phyloP scores from a whole-genome alignment of 2,797 vertebrate genomes.

The Echeneis naucrates region DNA sequence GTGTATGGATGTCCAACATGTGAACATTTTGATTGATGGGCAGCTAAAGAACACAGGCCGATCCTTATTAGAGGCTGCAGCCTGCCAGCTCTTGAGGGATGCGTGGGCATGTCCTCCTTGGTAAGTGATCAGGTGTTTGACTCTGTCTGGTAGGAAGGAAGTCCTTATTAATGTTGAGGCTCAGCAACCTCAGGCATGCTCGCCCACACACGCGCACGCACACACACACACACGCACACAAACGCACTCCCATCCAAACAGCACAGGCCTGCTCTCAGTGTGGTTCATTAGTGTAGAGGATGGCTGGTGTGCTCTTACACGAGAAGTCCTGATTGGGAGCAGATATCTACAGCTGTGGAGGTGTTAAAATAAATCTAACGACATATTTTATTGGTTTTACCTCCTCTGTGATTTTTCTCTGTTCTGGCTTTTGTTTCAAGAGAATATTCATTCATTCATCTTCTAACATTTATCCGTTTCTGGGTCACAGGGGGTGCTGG shows the following conservation, averaged over 20 bases:
- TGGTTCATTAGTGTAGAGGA: slow-evolving; percentile 68
- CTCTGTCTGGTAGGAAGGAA: slow-evolving; percentile 86
- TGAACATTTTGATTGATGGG: slow-evolving; percentile 75
- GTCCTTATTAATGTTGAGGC: slow-evolving; percentile 83
- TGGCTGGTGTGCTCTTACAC: slow-evolving; percentile 67
- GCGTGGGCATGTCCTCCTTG: slow-evolving; percentile 78
- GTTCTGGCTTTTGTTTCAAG: slow-evolving; percentile 8
- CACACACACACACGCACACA: slow-evolving; percentile 34
- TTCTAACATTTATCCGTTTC: too few relatives aligned
- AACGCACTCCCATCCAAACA: slow-evolving; percentile 52
- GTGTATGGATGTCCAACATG: slow-evolving; percentile 67
- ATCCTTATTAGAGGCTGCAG: slow-evolving; percentile 68
- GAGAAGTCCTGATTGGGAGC: slow-evolving; percentile 68
- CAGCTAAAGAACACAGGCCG: slow-evolving; percentile 70
- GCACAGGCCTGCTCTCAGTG: slow-evolving; percentile 51
- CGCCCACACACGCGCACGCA: slow-evolving; percentile 72
- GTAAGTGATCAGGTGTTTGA: slow-evolving; percentile 84
- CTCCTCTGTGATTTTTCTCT: slow-evolving; percentile 15
- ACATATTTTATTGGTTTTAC: slow-evolving; percentile 50
- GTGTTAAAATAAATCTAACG: slow-evolving; percentile 67
- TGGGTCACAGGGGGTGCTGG: too few relatives aligned
- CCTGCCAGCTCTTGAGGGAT: slow-evolving; percentile 79
- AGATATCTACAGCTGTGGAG: slow-evolving; percentile 69
- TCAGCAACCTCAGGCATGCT: slow-evolving; percentile 82
- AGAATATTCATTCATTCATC: slow-evolving; percentile 12